Percentiles rank a stretch among this genome's conserved stretches.
phyloP scores from a whole-genome alignment of 1,140 invertebrate genomes.

The Leguminivora glycinivorella region DNA sequence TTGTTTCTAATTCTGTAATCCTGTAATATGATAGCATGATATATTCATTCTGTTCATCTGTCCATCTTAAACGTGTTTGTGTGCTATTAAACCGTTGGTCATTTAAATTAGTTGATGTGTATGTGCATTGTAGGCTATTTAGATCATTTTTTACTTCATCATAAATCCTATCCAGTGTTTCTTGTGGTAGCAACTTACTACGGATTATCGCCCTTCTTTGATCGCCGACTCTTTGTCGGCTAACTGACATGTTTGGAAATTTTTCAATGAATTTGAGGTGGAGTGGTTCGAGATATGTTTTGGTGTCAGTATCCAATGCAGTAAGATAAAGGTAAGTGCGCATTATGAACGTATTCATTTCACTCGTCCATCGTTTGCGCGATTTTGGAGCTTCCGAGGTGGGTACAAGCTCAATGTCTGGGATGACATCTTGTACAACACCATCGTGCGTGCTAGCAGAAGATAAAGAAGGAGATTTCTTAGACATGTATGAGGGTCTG shows the following conservation, averaged over 20 bases:
- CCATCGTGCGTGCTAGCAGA: too few species aligned
- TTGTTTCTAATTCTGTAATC: constrained; percentile 36
- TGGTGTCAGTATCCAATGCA: constrained; percentile 24
- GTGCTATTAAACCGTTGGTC: background rate
- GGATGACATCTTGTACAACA: too few species aligned
- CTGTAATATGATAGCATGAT: constrained; percentile 36
- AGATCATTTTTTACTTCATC: constrained; percentile 31
- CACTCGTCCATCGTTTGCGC: constrained; percentile 32
- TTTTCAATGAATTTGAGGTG: constrained; percentile 33
- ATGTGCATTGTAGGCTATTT: constrained; percentile 13
- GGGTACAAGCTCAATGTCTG: too few species aligned
- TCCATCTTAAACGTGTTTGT: constrained; percentile 33
- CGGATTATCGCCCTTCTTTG: constrained; percentile 39
- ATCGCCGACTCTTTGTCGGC: constrained; percentile 38
- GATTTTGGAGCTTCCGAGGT: background rate
- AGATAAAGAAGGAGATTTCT: too few species aligned
- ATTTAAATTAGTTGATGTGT: background rate
- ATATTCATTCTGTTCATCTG: constrained; percentile 34
- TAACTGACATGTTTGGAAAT: constrained; percentile 36
- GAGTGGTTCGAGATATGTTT: constrained; percentile 29
- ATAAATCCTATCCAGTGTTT: constrained; percentile 29
- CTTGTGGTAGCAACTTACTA: constrained; percentile 32
- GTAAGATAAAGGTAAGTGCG: constrained; percentile 30
- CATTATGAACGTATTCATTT: constrained; percentile 34
- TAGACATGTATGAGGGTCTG: too few species aligned